phyloP scores from a whole-genome alignment of 2,888 invertebrate genomes.

The Anoplius nigerrimus region DNA sequence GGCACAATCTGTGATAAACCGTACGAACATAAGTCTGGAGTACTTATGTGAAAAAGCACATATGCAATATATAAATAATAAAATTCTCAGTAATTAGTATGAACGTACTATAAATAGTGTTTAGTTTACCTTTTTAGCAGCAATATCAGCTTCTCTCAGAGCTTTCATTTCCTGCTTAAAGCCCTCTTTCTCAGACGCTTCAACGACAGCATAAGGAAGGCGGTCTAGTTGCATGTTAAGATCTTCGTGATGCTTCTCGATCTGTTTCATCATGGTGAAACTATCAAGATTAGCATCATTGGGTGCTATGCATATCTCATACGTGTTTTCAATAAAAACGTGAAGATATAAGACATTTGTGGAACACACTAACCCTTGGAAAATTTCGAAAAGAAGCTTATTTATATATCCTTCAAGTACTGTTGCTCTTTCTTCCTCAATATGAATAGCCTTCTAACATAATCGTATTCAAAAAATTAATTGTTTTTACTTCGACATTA shows the following conservation, averaged over 20 bases:
- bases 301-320: slow-evolving; percentile 78
- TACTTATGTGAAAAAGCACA: not conserved
- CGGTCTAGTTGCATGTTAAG: slow-evolving; percentile 77
- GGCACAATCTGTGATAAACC: too few species aligned
- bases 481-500: too few species aligned
- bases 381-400: slow-evolving; percentile 77
- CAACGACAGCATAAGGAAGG: slow-evolving; percentile 77
- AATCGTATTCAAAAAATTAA: slow-evolving; percentile 10
- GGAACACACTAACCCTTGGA: slow-evolving; percentile 78
- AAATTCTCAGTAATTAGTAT: too few species aligned
- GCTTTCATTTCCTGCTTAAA: slow-evolving; percentile 76
- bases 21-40: not conserved
- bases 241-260: slow-evolving; percentile 78
- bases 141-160: slow-evolving; percentile 77
- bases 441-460: slow-evolving; percentile 59
- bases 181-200: slow-evolving; percentile 76
- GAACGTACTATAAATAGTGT: too few species aligned
- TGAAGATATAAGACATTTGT: slow-evolving; percentile 78
- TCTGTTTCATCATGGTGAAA: slow-evolving; percentile 78
- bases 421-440: slow-evolving; percentile 75
- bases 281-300: slow-evolving; percentile 79
- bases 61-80: too few species aligned
- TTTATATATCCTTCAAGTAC: slow-evolving; percentile 78
- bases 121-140: slow-evolving; percentile 77
- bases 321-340: slow-evolving; percentile 81